These are phyloP conservation scores for Collichthys lucidus DNA, from an alignment of 2,113 vertebrate genomes.

Conservation along the genomic window DNA sequence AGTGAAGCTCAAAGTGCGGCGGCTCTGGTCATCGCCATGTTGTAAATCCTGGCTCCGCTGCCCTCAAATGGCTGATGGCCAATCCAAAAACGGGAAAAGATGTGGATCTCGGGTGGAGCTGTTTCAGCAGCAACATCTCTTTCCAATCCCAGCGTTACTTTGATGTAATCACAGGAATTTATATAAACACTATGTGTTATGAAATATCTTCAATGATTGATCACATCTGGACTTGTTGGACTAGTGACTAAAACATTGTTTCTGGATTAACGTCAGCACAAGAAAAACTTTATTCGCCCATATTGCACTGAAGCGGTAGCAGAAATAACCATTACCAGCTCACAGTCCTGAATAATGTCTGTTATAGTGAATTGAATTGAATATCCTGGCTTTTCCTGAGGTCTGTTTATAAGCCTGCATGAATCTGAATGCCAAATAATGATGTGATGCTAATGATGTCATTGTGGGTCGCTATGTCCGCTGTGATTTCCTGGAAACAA, in stretches of 20 bases:
- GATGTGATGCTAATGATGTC: slow-evolving; percentile 9
- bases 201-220: background rate
- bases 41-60: no score
- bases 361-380: background rate
- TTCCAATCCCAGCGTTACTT: background rate
- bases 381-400: background rate
- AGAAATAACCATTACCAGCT: background rate
- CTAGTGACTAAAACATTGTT: background rate
- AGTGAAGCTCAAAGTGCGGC: no score
- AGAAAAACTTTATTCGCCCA: background rate
- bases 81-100: no score
- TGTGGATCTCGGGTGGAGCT: no score
- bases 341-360: background rate
- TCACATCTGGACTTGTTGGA: background rate
- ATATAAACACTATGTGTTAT: no score
- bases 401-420: background rate
- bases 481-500: slow-evolving; percentile 26
- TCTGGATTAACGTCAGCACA: background rate
- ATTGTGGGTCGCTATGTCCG: slow-evolving; percentile 14
- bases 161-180: background rate
- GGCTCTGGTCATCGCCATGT: no score
- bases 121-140: no score
- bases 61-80: no score
- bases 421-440: slow-evolving; percentile 3
- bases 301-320: background rate